Percentiles rank a stretch among this genome's conserved stretches.
Evolutionary conservation across 2,113 vertebrate species (phyloP).

Genomic region (Podarcis cretensis): DNA sequence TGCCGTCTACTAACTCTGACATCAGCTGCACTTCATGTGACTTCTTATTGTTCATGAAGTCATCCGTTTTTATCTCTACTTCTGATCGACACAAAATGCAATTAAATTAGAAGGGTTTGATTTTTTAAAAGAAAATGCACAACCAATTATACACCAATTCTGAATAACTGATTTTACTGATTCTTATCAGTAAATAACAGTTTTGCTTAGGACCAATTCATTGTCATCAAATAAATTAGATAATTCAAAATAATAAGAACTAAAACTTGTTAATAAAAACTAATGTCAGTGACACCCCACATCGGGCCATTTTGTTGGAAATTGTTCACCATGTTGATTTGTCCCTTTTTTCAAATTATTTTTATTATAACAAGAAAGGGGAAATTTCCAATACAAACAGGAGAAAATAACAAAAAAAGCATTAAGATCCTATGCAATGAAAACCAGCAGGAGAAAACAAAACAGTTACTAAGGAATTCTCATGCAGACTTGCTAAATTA

Average conservation of each 20-base stretch:
- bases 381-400: no score
- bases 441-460: no score
- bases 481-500: no score
- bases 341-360: background rate
- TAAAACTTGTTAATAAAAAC: background rate
- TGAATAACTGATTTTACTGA: background rate
- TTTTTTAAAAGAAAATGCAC: background rate
- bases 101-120: slow-evolving; percentile 18
- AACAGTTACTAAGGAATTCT: no score
- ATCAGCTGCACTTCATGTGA: slow-evolving; percentile 95
- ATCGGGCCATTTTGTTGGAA: background rate
- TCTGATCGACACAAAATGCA: slow-evolving; percentile 59
- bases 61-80: slow-evolving; percentile 77
- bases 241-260: background rate
- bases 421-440: no score
- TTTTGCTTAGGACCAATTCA: slow-evolving; percentile 6
- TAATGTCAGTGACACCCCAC: background rate
- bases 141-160: background rate
- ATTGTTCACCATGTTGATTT: background rate
- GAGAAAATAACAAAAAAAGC: no score
- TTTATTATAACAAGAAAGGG: no score
- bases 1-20: slow-evolving; percentile 85
- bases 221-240: slow-evolving; percentile 1
- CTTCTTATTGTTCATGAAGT: slow-evolving; percentile 97
- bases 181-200: background rate